A percentile compares a stretch with the other conserved stretches of the same genome.
These are phyloP conservation scores for Drosophila suboccidentalis DNA, from an alignment of 2,888 invertebrate species.

Conservation along the genomic window DNA sequence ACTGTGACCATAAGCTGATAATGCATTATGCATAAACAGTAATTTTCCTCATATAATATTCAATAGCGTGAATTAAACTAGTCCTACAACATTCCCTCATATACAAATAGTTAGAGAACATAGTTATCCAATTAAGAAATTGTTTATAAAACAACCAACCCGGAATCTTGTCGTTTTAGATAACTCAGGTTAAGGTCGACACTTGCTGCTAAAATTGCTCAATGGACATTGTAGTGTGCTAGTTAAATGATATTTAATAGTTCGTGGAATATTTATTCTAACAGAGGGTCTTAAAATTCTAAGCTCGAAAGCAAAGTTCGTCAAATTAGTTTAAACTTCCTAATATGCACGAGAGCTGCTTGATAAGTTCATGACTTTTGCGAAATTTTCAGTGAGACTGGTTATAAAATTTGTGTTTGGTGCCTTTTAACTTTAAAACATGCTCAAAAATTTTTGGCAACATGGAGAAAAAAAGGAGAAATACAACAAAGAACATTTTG, in stretches of 20 bases:
- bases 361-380: not conserved
- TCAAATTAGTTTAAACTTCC: slow-evolving; percentile 15
- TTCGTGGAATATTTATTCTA: slow-evolving; percentile 3
- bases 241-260: slow-evolving; percentile 4
- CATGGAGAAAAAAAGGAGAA: no score
- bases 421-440: slow-evolving; percentile 3
- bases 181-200: not conserved
- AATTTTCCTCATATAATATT: not conserved
- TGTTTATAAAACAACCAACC: not conserved
- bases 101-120: not conserved
- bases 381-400: no score
- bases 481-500: not conserved
- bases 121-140: not conserved
- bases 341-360: slow-evolving; percentile 7
- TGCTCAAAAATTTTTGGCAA: no score
- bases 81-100: not conserved
- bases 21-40: not conserved
- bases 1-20: not conserved
- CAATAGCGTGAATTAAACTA: not conserved
- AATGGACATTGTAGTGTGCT: not conserved
- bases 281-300: not conserved
- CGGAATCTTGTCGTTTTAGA: no score
- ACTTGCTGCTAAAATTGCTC: not conserved
- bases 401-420: not conserved
- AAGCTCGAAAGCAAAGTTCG: slow-evolving; percentile 13